Base-by-base conservation (phyloP, 1,140 invertebrate genomes). In the Drosophila suzukii region DNA sequence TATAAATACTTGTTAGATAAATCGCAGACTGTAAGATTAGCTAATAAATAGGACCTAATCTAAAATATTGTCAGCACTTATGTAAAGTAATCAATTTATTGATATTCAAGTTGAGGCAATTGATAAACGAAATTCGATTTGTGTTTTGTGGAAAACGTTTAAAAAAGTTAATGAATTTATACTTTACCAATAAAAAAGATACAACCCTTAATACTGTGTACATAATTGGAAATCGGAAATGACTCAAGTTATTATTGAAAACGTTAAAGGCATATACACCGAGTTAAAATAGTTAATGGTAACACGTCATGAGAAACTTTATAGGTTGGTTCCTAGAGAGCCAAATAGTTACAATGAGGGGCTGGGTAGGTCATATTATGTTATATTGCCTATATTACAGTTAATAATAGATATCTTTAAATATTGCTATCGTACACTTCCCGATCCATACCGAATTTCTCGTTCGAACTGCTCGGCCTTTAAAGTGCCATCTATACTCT, bases 401-500 rank as follows among this genome's bases (percentile, higher is more conserved):
- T n/a, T 12, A 3, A 8, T 12, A 0, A 13, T 6, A 0, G 3
- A 30, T n/a, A 4, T n/a, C 13, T 41, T 0, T 0, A 20, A 32
- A 10, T 6, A 47, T 6, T 2, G 0, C 39, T 75, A 90, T 41
- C 84, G 67, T n/a, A 94, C 84, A 77, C 89, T 93, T 3, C 88
- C 92, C 4, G 93, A 81, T 20, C 96, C 96, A 92, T 94, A 96
- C 54, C 94, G 91, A 60, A 99, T 94, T 93, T 99, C 95, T 78
- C 94, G 95, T 91, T 99, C 97, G 92, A 99, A 97, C 86, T 99
- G 97, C 91, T 99, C 97, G n/a, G 98, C 96, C 68, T 97, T 98
- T 3, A 99, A 93, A 2, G 98, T 98, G 13, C 98, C 98, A 78
- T 98, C 96, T 70, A 99, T 97, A 55, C 97, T 95, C 91, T 97